Conservation (phyloP, 2,113 vertebrate species). For the Phalacrocorax carbo region DNA sequence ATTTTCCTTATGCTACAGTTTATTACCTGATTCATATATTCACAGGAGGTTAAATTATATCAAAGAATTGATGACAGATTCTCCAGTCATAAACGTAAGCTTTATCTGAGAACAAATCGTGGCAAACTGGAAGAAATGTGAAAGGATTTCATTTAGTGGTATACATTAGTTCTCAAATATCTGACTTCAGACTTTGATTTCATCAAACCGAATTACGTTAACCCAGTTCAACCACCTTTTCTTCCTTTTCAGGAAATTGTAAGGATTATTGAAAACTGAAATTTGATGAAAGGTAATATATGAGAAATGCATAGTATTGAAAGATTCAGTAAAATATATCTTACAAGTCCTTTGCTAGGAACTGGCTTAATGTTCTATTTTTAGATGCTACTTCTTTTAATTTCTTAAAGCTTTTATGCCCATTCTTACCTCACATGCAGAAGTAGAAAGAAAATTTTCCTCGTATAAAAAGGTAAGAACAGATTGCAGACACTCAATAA, state of each 20-base stretch:
- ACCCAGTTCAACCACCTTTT: background rate
- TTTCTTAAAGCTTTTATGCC: background rate
- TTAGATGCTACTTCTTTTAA: background rate
- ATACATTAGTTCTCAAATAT: background rate
- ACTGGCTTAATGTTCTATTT: background rate
- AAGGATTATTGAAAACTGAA: background rate
- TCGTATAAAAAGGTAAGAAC: background rate
- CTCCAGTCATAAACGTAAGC: background rate
- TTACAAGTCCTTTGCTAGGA: background rate
- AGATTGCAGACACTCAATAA: background rate
- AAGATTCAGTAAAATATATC: background rate
- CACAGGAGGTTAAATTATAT: background rate
- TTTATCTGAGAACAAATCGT: conserved; percentile 5
- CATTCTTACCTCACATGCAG: background rate
- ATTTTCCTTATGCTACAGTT: background rate
- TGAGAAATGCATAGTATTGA: background rate
- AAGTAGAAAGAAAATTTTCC: background rate
- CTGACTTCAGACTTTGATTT: conserved; percentile 9
- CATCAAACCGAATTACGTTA: background rate
- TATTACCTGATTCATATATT: conserved; percentile 3
- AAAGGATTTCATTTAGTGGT: conserved; percentile 2
- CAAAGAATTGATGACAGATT: background rate
- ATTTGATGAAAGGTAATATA: background rate
- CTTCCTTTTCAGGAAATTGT: conserved; percentile 2
- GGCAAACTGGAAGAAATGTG: background rate